These are phyloP conservation scores for Diuraphis noxia DNA, from an alignment of 1,140 invertebrate genomes.

Conservation along the genomic window DNA sequence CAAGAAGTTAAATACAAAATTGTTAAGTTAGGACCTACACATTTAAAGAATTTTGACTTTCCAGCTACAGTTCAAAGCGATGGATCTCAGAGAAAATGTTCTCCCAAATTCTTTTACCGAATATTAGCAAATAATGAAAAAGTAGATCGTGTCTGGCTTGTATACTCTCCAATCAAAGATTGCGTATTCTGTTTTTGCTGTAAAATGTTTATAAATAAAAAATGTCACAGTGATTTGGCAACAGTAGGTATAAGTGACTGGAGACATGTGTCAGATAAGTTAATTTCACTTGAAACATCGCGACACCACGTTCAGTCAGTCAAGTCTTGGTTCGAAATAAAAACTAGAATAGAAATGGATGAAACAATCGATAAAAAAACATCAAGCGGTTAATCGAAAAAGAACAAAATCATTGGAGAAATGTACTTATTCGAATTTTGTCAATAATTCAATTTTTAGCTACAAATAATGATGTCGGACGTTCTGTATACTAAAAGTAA, in stretches of 20 bases:
- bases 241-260: neutral
- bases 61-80: neutral
- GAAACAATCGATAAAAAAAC: neutral
- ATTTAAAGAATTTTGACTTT: neutral
- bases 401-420: neutral
- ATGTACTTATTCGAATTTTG: slow-evolving; percentile 5
- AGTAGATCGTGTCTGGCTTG: neutral
- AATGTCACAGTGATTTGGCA: neutral
- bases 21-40: neutral
- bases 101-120: neutral
- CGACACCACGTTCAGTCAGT: no score
- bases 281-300: neutral
- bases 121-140: no score
- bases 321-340: neutral
- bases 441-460: neutral
- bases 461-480: neutral
- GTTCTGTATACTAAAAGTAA: slow-evolving; percentile 14
- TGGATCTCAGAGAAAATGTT: neutral
- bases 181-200: neutral
- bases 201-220: neutral
- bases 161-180: neutral
- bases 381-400: neutral
- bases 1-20: neutral
- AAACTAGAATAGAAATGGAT: neutral
- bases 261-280: neutral